Percentiles rank a stretch among this genome's conserved stretches.
Evolutionary conservation across 1,140 invertebrate genomes (phyloP).

Genomic region (Glossosoma conforme): DNA sequence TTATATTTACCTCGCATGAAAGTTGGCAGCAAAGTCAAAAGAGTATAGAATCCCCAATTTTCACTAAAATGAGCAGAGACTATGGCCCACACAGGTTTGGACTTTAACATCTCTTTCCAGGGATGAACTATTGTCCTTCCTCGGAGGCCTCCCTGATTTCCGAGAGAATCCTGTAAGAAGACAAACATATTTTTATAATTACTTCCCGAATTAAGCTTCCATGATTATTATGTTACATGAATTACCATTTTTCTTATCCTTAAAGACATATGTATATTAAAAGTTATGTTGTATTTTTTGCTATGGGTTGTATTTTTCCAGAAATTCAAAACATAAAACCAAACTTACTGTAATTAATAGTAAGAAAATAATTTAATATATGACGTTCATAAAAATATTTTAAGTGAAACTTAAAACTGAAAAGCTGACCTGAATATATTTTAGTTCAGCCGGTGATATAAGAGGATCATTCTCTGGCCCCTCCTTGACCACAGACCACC

Average conservation of each 20-base stretch:
- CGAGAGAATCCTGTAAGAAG: constrained; percentile 39
- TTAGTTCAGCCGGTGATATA: constrained; percentile 69
- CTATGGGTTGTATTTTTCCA: too few relatives aligned
- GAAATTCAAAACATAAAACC: too few relatives aligned
- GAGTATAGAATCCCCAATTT: constrained; percentile 94
- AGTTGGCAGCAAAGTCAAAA: constrained; percentile 83
- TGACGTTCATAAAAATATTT: too few relatives aligned
- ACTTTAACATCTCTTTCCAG: constrained; percentile 76
- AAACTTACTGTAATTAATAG: too few relatives aligned
- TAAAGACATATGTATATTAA: too few relatives aligned
- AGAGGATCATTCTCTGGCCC: constrained; percentile 69
- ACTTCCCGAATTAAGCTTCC: background rate
- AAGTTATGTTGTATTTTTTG: too few relatives aligned
- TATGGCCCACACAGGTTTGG: constrained; percentile 85
- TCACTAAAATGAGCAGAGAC: constrained; percentile 87
- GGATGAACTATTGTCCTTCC: constrained; percentile 55
- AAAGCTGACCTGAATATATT: constrained; percentile 67
- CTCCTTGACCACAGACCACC: constrained; percentile 68
- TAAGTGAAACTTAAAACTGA: too few relatives aligned
- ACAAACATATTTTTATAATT: constrained; percentile 2
- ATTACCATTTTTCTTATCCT: too few relatives aligned
- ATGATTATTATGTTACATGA: too few relatives aligned
- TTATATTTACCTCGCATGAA: constrained; percentile 74
- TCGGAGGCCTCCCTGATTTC: constrained; percentile 27
- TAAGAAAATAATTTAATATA: too few relatives aligned